These are phyloP conservation scores for Oikopleura dioica DNA, from an alignment of 23 tunicate species.

Conservation along the genomic window DNA sequence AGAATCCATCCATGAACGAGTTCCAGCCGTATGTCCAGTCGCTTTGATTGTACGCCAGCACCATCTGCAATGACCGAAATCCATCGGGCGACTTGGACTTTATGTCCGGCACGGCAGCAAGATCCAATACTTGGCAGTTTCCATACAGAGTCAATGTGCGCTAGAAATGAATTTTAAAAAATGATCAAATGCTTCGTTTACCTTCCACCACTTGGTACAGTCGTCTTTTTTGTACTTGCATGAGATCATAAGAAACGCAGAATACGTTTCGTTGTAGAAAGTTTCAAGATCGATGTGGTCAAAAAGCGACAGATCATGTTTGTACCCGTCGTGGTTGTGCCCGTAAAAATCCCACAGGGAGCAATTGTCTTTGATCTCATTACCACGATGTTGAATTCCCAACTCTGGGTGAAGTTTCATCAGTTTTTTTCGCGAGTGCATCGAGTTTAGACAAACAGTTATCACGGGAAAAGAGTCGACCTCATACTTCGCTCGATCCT, in stretches of 20 bases:
- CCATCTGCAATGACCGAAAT: background rate
- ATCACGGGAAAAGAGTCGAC: constrained; percentile 6
- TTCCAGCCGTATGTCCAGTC: constrained; percentile 12
- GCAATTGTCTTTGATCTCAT: background rate
- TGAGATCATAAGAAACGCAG: background rate
- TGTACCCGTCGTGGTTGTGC: background rate
- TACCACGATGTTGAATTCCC: background rate
- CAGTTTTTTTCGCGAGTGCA: background rate
- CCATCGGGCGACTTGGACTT: too few relatives aligned
- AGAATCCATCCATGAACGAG: background rate
- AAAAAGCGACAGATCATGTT: background rate
- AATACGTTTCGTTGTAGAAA: background rate
- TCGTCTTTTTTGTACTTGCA: constrained; percentile 1
- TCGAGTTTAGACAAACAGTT: constrained; percentile 1
- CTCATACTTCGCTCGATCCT: background rate
- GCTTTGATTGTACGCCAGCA: constrained; percentile 2
- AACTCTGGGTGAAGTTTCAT: background rate
- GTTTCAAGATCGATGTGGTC: background rate
- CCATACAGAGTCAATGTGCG: too few relatives aligned
- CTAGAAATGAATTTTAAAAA: too few relatives aligned
- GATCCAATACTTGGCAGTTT: too few relatives aligned
- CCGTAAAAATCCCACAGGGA: constrained; percentile 4
- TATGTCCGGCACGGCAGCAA: too few relatives aligned
- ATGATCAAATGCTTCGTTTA: too few relatives aligned
- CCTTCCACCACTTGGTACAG: too few relatives aligned